Evolutionary conservation across 1,140 invertebrate genomes (phyloP).

Genomic region (Dreissena rostriformis): DNA sequence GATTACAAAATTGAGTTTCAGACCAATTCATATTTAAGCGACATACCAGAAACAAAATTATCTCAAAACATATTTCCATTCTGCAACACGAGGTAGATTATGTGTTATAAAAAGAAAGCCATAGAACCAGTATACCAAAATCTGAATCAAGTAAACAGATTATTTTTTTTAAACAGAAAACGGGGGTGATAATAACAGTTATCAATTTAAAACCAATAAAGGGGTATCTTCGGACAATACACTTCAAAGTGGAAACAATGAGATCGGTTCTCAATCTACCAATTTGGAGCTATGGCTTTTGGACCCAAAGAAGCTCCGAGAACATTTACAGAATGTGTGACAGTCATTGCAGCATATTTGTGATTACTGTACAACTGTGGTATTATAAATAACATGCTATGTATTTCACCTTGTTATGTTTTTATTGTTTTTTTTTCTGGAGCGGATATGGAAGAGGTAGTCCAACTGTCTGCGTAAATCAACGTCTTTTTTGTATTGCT

Average conservation of each 20-base stretch:
- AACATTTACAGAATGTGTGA: conserved; percentile 21
- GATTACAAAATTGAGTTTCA: conserved; percentile 13
- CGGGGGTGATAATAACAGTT: conserved; percentile 13
- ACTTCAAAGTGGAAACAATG: conserved; percentile 37
- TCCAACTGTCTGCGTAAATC: too few relatives aligned
- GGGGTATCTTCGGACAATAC: not conserved
- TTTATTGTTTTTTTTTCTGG: too few relatives aligned
- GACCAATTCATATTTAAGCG: conserved; percentile 18
- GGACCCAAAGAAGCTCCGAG: conserved; percentile 27
- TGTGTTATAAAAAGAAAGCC: conserved; percentile 8
- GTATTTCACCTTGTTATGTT: too few relatives aligned
- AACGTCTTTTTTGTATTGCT: too few relatives aligned
- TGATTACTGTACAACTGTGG: too few relatives aligned
- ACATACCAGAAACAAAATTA: not conserved
- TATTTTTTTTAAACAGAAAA: conserved; percentile 9
- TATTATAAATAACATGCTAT: too few relatives aligned
- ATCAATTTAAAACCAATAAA: conserved; percentile 31
- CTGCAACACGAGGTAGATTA: not conserved
- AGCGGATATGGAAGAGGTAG: too few relatives aligned
- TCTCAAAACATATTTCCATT: not conserved
- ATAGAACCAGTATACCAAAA: not conserved
- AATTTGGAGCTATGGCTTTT: conserved; percentile 8
- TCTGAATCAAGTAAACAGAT: conserved; percentile 5
- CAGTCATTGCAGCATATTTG: conserved; percentile 33
- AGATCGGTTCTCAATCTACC: conserved; percentile 35